Base-by-base conservation (phyloP, 2,797 vertebrate genomes). In the Xiphorhynchus erythropygius region DNA sequence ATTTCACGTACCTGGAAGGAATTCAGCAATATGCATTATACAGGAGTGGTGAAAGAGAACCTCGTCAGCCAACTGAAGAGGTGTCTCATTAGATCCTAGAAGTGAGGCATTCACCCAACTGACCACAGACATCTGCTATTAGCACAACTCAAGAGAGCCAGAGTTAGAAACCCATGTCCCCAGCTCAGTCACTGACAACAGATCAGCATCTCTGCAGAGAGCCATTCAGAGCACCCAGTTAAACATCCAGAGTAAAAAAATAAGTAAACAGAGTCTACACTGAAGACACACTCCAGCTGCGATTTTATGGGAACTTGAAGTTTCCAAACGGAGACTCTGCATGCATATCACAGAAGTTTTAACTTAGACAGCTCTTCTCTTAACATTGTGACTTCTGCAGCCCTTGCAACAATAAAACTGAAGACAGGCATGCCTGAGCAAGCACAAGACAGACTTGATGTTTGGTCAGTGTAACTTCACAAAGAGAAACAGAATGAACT, bases 1-100 rank as follows among this genome's bases (percentile, higher is more conserved):
- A 99, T 99, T 96, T 98, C 98, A 98, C 98, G 95, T 97, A 97
- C 97, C 98, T 98, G 84, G 63, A 82, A 94, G 87, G 37, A 81
- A 60, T 63, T 89, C 27, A 77, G 57, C 42, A 90, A 60, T 30
- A 28, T 4, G 13, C 16, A 25, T 82, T 64, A 81, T 8, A 76
- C 59, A 73, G 8, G 21, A 17, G 15, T 32, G 33, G 25, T 62
- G 17, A 91, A 85, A 84, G 15, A 82, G 23, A 90, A 59, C 60
- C 78, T n/a, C 78, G 35, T 63, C 46, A 53, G 24, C 47, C 76
- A 87, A 8, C 46, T 57, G n/a, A 75, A 53, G 27, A 69, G 39
- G 21, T 9, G 2, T 63, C 46, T 74, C 49, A 17, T 16, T 21
- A 91, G 42, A 56, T 50, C 33, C 28, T 10, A 67, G 32, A 59